Conservation (phyloP, 2,797 vertebrate species). For the Xenentodon cancila region DNA sequence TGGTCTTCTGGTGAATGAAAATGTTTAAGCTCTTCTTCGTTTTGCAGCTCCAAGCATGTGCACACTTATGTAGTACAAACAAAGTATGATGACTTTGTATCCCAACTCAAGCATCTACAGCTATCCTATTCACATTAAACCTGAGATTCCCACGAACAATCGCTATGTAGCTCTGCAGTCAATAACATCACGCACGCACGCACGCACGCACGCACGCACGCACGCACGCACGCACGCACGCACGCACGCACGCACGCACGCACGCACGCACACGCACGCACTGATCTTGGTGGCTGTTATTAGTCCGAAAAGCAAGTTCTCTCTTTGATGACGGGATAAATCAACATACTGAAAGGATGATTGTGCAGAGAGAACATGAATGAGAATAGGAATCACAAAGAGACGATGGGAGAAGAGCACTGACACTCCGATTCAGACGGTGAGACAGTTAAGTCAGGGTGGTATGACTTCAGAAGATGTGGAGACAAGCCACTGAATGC, state of each 20-base stretch:
- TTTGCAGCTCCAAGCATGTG: not conserved
- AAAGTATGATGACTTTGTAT: not conserved
- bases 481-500: slow-evolving; percentile 25
- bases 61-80: not conserved
- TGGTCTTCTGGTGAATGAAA: slow-evolving; percentile 6
- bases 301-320: slow-evolving; percentile 69
- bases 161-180: slow-evolving; percentile 55
- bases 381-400: slow-evolving; percentile 26
- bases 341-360: slow-evolving; percentile 53
- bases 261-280: not conserved
- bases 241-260: too few species aligned
- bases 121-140: slow-evolving; percentile 7
- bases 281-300: slow-evolving; percentile 65
- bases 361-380: slow-evolving; percentile 37
- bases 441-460: slow-evolving; percentile 27
- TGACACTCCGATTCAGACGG: slow-evolving; percentile 10
- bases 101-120: not conserved
- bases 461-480: slow-evolving; percentile 39
- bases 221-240: too few species aligned
- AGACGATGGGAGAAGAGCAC: slow-evolving; percentile 33
- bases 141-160: not conserved
- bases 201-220: too few species aligned
- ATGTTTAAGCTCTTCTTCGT: slow-evolving; percentile 3
- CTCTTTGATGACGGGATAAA: slow-evolving; percentile 71
- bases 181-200: slow-evolving; percentile 58